Evolutionary conservation across 1,140 invertebrate genomes (phyloP), one percentile per base, ranked within the genome.

Genomic region (Rhopalosiphum maidis): DNA sequence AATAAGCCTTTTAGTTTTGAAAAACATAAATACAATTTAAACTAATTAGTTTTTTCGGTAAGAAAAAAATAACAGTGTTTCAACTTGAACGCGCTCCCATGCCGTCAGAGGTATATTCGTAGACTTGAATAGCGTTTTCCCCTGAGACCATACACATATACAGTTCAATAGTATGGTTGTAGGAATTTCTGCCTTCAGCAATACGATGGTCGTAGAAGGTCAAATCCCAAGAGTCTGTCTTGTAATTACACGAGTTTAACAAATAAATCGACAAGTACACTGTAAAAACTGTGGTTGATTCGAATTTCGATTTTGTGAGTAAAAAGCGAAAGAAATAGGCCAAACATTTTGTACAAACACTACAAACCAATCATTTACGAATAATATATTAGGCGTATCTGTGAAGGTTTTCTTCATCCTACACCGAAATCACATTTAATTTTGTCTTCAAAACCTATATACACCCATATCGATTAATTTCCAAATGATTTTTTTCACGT

Each of bases 231-330:
- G 90, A 91, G 90, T 46, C 55, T 21, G 41, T 30, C 41, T 30
- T 46, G 55, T 91, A 91, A 91, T 91, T 91, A 91, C 41, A 46
- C 18, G 43, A 91, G 54, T 91, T 91, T 23, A 77, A 68, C 60
- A 43, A 91, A 91, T 91, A 91, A 91, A 91, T 91, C 55, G 90
- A 77, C 89, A 41, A 37, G 37, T 22, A 1, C 5, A 5, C 37
- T 55, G 22, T 23, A 89, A 54, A 54, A 89, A 25, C 22, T 55
- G 23, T 35, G 60, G 60, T 89, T 55, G 35, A 41, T 89, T 55
- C 9, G 88, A 4, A 51, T 55, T 89, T 18, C 25, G 21, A 55
- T 89, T 89, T 37, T 51, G 51, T 2, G 48, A 35, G 9, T 41
- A 86, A 43, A 86, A 86, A 46, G 21, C 43, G 11, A 86, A 46